Base-by-base conservation (phyloP, 2,888 invertebrate species). In the Tetranychus truncatus region DNA sequence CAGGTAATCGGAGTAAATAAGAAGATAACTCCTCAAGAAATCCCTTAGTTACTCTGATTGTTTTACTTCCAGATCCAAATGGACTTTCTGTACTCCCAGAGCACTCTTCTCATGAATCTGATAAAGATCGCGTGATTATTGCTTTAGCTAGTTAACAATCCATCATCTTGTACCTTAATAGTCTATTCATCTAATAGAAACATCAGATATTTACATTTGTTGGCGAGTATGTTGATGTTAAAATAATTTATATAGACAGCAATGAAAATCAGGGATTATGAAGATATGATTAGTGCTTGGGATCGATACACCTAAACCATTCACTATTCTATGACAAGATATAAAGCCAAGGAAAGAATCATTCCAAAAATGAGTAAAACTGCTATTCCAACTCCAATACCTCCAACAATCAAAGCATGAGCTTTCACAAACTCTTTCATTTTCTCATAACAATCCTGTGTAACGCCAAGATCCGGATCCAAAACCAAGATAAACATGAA, bases 301-400 rank as follows among this genome's bases (percentile, higher is more conserved):
- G 34, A 34, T 34, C 34, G 34, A 34, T 34, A 34, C 3, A 4
- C 34, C 34, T 34, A 34, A 34, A 34, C 34, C 34, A 55, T 55
- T 55, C 11, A 15, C 55, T 55, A 55, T 55, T 55, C 55, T 55
- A 55, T 55, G 15, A 55, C 55, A 15, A 55, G 55, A 55, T 15
- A 55, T 55, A 55, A 55, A 55, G 55, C 55, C 15, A 55, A 55
- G 55, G 92, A 89, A 81, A 92, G 89, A 81, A 91, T 86, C 85
- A 92, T 87, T 76, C 91, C 92, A 81, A 92, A 86, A 79, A 92
- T 85, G 91, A 92, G 90, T 65, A 92, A 84, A 78, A 89, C 85
- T n/a, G 93, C 91, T 55, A 92, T 89, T 44, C 88, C 87, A 76
- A 93, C 88, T 9, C 91, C 92, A 44, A 89, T 88, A 18, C 88